A percentile compares a stretch with the other conserved stretches of the same genome.
Evolutionary conservation across 92 coral and sea anemone species (phyloP).

Genomic region (Phenganax marumi): DNA sequence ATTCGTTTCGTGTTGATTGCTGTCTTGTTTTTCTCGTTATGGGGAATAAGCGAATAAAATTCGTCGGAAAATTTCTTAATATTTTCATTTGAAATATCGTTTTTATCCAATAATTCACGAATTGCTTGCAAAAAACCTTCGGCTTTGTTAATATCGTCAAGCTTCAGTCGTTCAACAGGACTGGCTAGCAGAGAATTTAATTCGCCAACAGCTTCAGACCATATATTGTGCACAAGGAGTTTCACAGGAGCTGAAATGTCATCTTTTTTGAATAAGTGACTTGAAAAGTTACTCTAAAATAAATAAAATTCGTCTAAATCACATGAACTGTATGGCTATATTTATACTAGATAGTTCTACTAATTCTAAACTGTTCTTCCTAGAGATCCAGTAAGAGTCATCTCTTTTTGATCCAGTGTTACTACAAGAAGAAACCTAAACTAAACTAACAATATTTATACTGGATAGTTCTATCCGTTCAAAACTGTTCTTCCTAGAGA

Average conservation of each 20-base stretch:
- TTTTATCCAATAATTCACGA: slow-evolving; percentile 53
- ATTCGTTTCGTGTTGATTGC: slow-evolving; percentile 56
- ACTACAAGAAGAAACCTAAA: neutral
- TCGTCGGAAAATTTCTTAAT: slow-evolving; percentile 63
- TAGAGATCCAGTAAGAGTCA: neutral
- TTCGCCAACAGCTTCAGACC: slow-evolving; percentile 90
- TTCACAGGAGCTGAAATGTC: slow-evolving; percentile 61
- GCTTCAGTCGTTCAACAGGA: slow-evolving; percentile 69
- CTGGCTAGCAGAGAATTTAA: slow-evolving; percentile 62
- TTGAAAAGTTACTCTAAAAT: slow-evolving; percentile 53
- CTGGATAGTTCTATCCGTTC: slow-evolving; percentile 9
- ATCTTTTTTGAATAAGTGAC: slow-evolving; percentile 58
- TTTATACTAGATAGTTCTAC: neutral
- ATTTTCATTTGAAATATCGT: slow-evolving; percentile 18
- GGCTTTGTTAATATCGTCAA: slow-evolving; percentile 82
- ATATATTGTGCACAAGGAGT: slow-evolving; percentile 70
- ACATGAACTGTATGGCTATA: no score
- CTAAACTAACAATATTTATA: neutral
- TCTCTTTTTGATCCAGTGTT: neutral
- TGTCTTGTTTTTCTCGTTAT: slow-evolving; percentile 31
- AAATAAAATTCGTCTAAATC: neutral
- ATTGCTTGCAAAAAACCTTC: slow-evolving; percentile 74
- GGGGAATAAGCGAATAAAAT: slow-evolving; percentile 78
- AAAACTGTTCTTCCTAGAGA: slow-evolving; percentile 12
- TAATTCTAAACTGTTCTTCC: slow-evolving; percentile 9